Evolutionary conservation across 2,797 vertebrate species (phyloP), one percentile per base, ranked within the genome.

Genomic region (Philypnodon macrostomus): DNA sequence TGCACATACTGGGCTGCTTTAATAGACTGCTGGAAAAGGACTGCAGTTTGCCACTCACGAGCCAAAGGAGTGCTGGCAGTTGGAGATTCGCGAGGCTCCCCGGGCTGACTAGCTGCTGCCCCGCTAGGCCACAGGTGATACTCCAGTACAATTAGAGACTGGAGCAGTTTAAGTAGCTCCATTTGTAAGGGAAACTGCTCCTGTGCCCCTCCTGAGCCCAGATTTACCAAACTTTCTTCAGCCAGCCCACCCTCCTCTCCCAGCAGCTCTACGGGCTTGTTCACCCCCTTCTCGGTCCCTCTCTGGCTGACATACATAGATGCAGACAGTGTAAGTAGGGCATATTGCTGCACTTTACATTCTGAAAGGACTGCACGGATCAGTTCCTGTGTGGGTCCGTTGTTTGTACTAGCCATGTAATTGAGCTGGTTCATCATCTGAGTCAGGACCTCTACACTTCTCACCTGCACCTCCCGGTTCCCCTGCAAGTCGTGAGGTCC

Each of bases 401-500:
- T 66, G 49, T 80, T 75, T 35, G 69, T 63, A 29, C 37, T 74
- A 36, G 90, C 92, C 58, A 87, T 24, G 0, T 42, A 54, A 17
- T 87, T 75, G 50, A 99, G 86, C 77, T 95, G 93, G 0, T 77
- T 84, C 69, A 93, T 84, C 17, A 98, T 73, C 9, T 90, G 80
- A 3, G 93, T 94, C 50, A 99, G 83, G n/a, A 98, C 95, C 64
- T 94, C 92, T 31, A 95, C 94, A 0, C 97, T 97, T 67, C 95
- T 95, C 51, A 98, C 95, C 87, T 98, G 96, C 32, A 97, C 96
- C 0, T 98, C 95, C 10, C 92, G 82, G 89, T 98, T 98, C 33
- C 90, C 95, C 16, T 95, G 91, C 1, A 95, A 46, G 63, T 96
- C 94, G 8, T 85, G 87, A 35, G 92, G 92, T 10, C 80, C 83